Base-by-base conservation (phyloP, 1,140 invertebrate genomes). In the Drosophila sechellia region DNA sequence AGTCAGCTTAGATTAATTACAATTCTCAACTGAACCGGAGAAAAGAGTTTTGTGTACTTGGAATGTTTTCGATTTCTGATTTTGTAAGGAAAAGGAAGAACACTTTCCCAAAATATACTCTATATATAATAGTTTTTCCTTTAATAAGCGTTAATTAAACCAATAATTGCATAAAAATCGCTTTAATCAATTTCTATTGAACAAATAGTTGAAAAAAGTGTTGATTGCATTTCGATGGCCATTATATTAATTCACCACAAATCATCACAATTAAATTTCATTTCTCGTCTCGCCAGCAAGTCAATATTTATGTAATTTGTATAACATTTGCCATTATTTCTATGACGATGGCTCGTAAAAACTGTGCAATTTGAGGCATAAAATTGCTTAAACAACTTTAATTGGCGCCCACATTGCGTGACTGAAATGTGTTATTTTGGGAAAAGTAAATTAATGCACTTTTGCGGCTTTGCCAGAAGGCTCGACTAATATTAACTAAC, bases 361-460 rank as follows among this genome's bases (percentile, higher is more conserved):
- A 20, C n/a, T 27, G 17, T 17, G 10, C 22, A 13, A 22, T 37
- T 34, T 20, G 4, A 22, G 27, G 4, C 22, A 39, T 43, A 5
- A 8, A 58, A 25, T 31, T 22, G 22, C 45, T 20, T 20, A 15
- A 37, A 50, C 35, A 4, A 31, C 50, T 65, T 65, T 20, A 68
- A 65, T 65, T 56, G 6, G 17, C 13, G 15, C 5, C 35, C 66
- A 69, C 49, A 56, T 70, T 72, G 56, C 55, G 68, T 48, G 54
- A 61, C 50, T 61, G 25, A 64, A 74, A 74, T 74, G 50, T 49
- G 27, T 40, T 40, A 61, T 74, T 73, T 39, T 31, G 31, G 10
- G 65, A n/a, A 46, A 39, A 39, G 46, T 31, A 68, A 75, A 65
- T 75, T 75, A 75, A 48, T 75, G 59, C 70, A 65, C 45, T 65